phyloP scores from a whole-genome alignment of 2,797 vertebrate species.

The Odontamblyopus rebecca region DNA sequence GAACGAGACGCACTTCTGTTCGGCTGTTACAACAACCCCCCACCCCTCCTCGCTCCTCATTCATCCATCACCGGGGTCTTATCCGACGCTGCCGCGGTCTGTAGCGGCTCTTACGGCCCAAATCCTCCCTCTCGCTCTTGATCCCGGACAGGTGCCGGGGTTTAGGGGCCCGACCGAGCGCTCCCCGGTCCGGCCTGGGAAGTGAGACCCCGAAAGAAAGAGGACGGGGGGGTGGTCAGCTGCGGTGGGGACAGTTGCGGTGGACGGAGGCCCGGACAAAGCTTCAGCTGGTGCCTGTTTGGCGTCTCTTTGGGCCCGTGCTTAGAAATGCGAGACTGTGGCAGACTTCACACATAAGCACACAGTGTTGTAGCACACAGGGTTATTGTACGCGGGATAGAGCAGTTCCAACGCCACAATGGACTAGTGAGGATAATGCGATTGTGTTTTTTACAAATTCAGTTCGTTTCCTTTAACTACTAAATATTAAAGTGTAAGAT shows the following conservation, averaged over 20 bases:
- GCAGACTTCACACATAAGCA: conserved; percentile 40
- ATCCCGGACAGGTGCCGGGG: conserved; percentile 66
- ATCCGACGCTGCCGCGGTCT: too few relatives aligned
- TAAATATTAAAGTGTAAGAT: too few relatives aligned
- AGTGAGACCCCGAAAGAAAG: conserved; percentile 23
- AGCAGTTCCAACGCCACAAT: not conserved
- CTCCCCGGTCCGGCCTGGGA: conserved; percentile 23
- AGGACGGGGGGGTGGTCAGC: conserved; percentile 72
- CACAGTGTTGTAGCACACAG: not conserved
- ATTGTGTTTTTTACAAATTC: too few relatives aligned
- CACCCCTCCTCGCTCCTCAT: not conserved
- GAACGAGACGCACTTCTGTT: not conserved
- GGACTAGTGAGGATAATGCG: not conserved
- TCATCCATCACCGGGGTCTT: not conserved
- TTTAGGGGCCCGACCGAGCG: conserved; percentile 33
- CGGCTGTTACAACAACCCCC: not conserved
- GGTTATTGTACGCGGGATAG: not conserved
- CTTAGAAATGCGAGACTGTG: conserved; percentile 74
- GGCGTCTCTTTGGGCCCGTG: conserved; percentile 48
- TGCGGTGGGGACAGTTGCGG: conserved; percentile 71
- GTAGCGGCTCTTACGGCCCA: not conserved
- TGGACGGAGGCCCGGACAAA: conserved; percentile 57
- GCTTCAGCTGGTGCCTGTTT: conserved; percentile 72
- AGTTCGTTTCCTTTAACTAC: too few relatives aligned
- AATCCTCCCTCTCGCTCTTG: conserved; percentile 37